Percentiles rank a stretch among this genome's conserved stretches.
Conservation (phyloP, 2,113 vertebrate species). For the Carollia perspicillata region DNA sequence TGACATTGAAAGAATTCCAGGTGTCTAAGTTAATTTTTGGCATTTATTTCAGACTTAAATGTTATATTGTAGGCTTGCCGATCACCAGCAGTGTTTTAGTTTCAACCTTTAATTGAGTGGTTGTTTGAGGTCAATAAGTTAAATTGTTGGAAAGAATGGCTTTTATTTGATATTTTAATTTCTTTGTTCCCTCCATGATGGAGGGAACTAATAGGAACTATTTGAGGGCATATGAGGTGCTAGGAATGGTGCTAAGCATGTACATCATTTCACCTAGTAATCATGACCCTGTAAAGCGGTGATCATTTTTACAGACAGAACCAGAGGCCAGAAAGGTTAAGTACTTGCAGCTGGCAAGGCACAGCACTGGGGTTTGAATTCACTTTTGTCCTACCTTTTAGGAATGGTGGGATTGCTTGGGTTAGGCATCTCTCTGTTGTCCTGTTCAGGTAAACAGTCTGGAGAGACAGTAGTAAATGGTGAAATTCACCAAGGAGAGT, state of each 20-base stretch:
- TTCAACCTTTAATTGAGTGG: neutral
- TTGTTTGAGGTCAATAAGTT: neutral
- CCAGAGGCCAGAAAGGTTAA: neutral
- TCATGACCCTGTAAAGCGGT: neutral
- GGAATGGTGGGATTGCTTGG: neutral
- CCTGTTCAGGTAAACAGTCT: neutral
- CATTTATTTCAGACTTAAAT: neutral
- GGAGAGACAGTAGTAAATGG: neutral
- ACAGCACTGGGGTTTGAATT: neutral
- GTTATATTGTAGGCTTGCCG: neutral
- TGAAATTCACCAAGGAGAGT: neutral
- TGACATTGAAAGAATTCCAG: neutral
- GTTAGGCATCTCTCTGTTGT: neutral
- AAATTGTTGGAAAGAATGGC: neutral
- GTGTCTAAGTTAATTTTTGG: neutral
- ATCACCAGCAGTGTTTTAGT: neutral
- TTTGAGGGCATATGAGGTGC: neutral
- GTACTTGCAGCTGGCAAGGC: neutral
- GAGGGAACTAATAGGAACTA: neutral
- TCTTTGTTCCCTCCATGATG: neutral
- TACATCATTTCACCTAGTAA: neutral
- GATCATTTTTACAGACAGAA: neutral
- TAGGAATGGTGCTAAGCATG: neutral
- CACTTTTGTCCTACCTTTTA: neutral
- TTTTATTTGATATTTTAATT: neutral